Conservation (phyloP, 2,113 vertebrate species). For the Danio rerio region GRCz12tu NC_133183.1:6948001-6948500, state of each 20-base stretch:
- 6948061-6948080: too few species aligned
- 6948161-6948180: too few species aligned
- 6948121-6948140: too few species aligned
- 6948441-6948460: conserved; percentile 38
- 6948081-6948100: too few species aligned
- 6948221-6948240: neutral
- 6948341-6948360: neutral
- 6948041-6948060: too few species aligned
- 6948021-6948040: too few species aligned
- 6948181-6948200: too few species aligned
- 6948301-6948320: conserved; percentile 1
- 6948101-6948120: too few species aligned
- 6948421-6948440: conserved; percentile 31
- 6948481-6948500: conserved; percentile 38
- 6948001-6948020: too few species aligned
- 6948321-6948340: conserved; percentile 6
- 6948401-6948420: conserved; percentile 24
- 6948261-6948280: neutral
- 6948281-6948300: conserved; percentile 16
- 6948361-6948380: conserved; percentile 41
- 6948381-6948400: conserved; percentile 29
- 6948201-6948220: neutral
- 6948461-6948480: neutral
- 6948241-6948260: neutral
- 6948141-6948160: too few species aligned